Percentiles rank a stretch among this genome's conserved stretches.
These are phyloP conservation scores for Rhamphomyia laevipes DNA, from an alignment of 2,888 invertebrate species.

Conservation along the genomic window DNA sequence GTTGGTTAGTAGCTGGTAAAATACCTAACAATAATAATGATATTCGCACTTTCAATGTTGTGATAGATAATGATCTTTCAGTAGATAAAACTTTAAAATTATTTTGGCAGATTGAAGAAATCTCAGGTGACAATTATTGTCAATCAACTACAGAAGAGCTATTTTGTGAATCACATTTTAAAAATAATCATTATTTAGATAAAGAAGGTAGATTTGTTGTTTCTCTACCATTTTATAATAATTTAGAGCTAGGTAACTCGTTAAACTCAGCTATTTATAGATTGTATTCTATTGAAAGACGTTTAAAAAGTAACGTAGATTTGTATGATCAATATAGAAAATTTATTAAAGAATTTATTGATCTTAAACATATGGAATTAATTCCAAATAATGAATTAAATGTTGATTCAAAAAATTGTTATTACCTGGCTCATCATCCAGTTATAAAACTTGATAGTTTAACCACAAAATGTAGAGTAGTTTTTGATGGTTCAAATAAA, in stretches of 20 bases:
- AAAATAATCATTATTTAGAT: neutral
- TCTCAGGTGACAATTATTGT: neutral
- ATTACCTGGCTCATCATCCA: neutral
- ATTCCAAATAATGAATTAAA: neutral
- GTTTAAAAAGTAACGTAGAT: neutral
- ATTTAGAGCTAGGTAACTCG: neutral
- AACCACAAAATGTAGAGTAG: slow-evolving; percentile 2
- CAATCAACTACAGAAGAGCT: neutral
- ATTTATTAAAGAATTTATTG: neutral
- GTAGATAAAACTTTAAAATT: neutral
- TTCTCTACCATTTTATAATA: neutral
- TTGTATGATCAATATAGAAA: neutral
- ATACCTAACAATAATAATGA: neutral
- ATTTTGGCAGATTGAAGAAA: neutral
- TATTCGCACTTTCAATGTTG: neutral
- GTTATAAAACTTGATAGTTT: neutral
- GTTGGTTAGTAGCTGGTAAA: slow-evolving; percentile 2
- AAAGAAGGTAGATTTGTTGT: neutral
- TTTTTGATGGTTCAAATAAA: slow-evolving; percentile 5
- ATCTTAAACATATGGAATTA: neutral
- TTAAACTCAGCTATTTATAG: neutral
- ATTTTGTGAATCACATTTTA: neutral
- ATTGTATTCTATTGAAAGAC: neutral
- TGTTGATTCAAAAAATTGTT: neutral
- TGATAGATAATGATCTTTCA: neutral